phyloP scores from a whole-genome alignment of 2,888 invertebrate genomes.

The Rotaria socialis region DNA sequence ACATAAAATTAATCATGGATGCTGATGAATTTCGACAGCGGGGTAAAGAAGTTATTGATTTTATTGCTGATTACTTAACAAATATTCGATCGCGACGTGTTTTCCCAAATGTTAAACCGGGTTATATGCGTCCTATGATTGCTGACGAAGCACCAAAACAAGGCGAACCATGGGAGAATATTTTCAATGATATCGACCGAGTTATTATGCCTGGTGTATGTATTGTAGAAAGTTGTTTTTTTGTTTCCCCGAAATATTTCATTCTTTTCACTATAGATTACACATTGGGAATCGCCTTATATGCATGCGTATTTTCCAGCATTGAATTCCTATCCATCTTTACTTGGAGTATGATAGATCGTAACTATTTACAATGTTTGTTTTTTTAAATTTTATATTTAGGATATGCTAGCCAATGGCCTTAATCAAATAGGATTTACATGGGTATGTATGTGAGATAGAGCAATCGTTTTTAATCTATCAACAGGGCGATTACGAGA shows the following conservation, averaged over 20 bases:
- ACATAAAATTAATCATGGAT: not conserved
- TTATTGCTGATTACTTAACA: conserved; percentile 80
- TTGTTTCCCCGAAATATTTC: too few species aligned
- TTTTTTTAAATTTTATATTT: not conserved
- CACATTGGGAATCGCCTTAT: conserved; percentile 92
- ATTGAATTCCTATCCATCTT: conserved; percentile 82
- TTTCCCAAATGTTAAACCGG: conserved; percentile 80
- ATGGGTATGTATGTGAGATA: conserved; percentile 64
- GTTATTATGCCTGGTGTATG: conserved; percentile 85
- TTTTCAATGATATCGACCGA: conserved; percentile 80
- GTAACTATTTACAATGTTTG: not conserved
- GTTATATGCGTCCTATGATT: conserved; percentile 76
- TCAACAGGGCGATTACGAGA: too few species aligned
- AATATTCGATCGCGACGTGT: conserved; percentile 72
- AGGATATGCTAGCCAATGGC: conserved; percentile 87
- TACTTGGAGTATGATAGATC: conserved; percentile 66
- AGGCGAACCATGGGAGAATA: conserved; percentile 77
- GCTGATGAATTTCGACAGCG: conserved; percentile 15
- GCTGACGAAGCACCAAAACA: conserved; percentile 77
- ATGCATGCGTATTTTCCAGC: conserved; percentile 98
- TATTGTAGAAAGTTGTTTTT: not conserved
- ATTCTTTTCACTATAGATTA: conserved; percentile 63
- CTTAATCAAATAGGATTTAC: conserved; percentile 90
- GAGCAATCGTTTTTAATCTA: too few species aligned
- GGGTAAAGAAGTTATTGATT: conserved; percentile 75